These are phyloP conservation scores for Caradrina kadenii DNA, from an alignment of 2,888 invertebrate species.

Conservation along the genomic window DNA sequence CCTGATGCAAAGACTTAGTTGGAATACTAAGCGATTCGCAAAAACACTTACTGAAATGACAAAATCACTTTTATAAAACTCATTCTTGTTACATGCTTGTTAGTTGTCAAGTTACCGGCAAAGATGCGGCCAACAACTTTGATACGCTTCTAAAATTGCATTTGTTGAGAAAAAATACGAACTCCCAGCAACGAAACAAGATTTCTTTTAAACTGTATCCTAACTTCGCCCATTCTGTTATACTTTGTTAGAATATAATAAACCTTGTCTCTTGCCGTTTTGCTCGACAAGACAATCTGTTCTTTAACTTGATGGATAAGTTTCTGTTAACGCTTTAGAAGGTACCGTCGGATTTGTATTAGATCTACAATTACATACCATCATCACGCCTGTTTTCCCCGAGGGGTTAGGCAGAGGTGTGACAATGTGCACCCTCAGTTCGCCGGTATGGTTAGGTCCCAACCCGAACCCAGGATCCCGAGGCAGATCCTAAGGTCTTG, in stretches of 20 bases:
- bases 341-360: too few relatives aligned
- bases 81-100: neutral
- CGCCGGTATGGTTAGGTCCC: too few relatives aligned
- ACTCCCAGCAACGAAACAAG: conserved; percentile 38
- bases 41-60: neutral
- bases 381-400: too few relatives aligned
- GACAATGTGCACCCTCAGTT: too few relatives aligned
- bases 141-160: conserved; percentile 48
- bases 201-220: conserved; percentile 41
- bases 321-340: neutral
- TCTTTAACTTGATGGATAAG: neutral
- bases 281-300: neutral
- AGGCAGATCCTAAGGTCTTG: too few relatives aligned
- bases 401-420: too few relatives aligned
- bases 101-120: conserved; percentile 7
- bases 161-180: conserved; percentile 47
- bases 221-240: conserved; percentile 36
- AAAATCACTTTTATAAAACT: neutral
- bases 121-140: conserved; percentile 29
- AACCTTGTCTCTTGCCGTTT: conserved; percentile 19
- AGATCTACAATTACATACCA: too few relatives aligned
- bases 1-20: neutral
- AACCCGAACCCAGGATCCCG: too few relatives aligned
- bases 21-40: neutral
- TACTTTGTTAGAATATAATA: conserved; percentile 21